phyloP scores from a whole-genome alignment of 2,113 vertebrate species.

The Crotalus viridis region DNA sequence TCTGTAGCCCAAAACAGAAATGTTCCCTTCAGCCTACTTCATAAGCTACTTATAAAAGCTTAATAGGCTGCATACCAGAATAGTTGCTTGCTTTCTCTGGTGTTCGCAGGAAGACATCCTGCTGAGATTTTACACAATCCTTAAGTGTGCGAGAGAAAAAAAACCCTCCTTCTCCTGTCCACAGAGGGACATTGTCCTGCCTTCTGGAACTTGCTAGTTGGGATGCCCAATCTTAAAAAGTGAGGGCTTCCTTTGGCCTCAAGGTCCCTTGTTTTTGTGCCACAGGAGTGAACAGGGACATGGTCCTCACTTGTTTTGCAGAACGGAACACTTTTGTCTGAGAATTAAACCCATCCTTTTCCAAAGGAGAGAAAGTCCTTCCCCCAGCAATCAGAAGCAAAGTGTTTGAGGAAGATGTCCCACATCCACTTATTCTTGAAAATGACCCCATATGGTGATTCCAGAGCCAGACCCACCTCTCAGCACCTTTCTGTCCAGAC shows the following conservation, averaged over 20 bases:
- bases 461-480: not conserved
- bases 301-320: not conserved
- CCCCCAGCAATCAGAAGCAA: not conserved
- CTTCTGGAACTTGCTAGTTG: not conserved
- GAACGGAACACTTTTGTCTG: not conserved
- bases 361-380: not conserved
- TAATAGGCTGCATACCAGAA: slow-evolving; percentile 40
- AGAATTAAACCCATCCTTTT: not conserved
- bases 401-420: not conserved
- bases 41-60: slow-evolving; percentile 52
- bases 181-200: not conserved
- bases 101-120: not conserved
- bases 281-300: not conserved
- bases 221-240: not conserved
- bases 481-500: not conserved
- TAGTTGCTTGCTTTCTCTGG: not conserved
- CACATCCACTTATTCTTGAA: not conserved
- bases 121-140: not conserved
- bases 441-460: too few relatives aligned
- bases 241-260: not conserved
- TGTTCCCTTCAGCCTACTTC: not conserved
- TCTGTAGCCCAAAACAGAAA: not conserved
- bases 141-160: not conserved
- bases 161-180: not conserved
- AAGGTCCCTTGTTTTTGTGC: not conserved